Evolutionary conservation across 1,140 invertebrate genomes (phyloP).

Genomic region (Bombus sylvicola): DNA sequence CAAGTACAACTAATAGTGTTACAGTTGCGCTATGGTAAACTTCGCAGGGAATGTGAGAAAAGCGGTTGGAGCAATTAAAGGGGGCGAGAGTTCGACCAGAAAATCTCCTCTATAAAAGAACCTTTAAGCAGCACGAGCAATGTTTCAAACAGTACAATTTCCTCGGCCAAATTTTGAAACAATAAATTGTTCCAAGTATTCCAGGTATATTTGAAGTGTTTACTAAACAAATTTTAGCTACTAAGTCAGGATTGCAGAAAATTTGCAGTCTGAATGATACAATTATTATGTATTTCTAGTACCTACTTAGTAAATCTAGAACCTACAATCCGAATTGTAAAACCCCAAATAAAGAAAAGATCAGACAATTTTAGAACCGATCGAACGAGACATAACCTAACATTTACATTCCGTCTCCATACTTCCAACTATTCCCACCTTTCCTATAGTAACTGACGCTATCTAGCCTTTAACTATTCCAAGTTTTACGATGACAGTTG

Average conservation of each 20-base stretch:
- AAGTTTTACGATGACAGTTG: neutral
- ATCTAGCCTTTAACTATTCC: neutral
- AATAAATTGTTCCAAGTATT: neutral
- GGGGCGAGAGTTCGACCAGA: neutral
- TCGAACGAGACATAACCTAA: neutral
- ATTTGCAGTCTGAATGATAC: neutral
- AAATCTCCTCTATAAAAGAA: neutral
- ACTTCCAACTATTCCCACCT: neutral
- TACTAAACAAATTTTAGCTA: neutral
- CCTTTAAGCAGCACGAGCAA: neutral
- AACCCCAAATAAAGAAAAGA: too few species aligned
- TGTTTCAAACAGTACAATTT: neutral
- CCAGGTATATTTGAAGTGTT: neutral
- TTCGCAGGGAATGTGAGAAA: neutral
- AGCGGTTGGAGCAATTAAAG: conserved; percentile 10
- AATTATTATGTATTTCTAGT: neutral
- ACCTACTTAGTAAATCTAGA: too few species aligned
- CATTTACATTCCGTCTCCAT: neutral
- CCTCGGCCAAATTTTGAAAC: neutral
- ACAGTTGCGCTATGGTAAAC: neutral
- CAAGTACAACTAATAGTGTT: neutral
- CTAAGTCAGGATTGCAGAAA: neutral
- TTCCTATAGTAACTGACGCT: neutral
- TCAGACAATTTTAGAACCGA: neutral
- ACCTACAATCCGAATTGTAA: neutral